These are phyloP conservation scores for Tetragnatha montana DNA, from an alignment of 2,888 invertebrate genomes.

Conservation along the genomic window DNA sequence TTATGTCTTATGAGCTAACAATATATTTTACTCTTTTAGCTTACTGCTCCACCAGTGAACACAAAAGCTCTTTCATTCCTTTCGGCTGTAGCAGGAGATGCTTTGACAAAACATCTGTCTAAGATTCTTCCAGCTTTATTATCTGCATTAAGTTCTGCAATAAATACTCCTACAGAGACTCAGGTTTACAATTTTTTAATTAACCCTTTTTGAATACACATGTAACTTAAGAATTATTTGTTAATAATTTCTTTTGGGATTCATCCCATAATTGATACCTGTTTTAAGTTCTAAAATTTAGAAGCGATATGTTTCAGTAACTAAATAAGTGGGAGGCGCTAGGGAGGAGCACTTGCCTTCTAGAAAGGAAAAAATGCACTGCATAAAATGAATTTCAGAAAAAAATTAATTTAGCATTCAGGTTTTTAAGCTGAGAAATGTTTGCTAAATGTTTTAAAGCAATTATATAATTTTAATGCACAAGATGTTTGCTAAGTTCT, in stretches of 20 bases:
- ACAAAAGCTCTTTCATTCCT: slow-evolving; percentile 94
- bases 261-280: neutral
- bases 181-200: slow-evolving; percentile 72
- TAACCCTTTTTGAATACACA: neutral
- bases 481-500: too few relatives aligned
- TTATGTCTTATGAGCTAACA: neutral
- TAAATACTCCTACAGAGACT: slow-evolving; percentile 80
- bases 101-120: slow-evolving; percentile 90
- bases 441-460: too few relatives aligned
- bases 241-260: neutral
- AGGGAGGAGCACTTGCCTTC: too few relatives aligned
- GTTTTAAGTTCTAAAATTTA: neutral
- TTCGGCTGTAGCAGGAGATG: slow-evolving; percentile 95
- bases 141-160: slow-evolving; percentile 82
- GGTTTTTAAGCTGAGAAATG: too few relatives aligned
- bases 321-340: too few relatives aligned
- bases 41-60: slow-evolving; percentile 92
- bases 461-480: too few relatives aligned
- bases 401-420: too few relatives aligned
- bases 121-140: slow-evolving; percentile 95
- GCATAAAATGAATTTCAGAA: too few relatives aligned
- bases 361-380: too few relatives aligned
- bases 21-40: slow-evolving; percentile 78
- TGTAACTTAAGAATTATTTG: neutral
- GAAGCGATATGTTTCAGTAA: too few relatives aligned